phyloP scores from a whole-genome alignment of 1,140 invertebrate genomes.

The Aphelenchoides fujianensis region DNA sequence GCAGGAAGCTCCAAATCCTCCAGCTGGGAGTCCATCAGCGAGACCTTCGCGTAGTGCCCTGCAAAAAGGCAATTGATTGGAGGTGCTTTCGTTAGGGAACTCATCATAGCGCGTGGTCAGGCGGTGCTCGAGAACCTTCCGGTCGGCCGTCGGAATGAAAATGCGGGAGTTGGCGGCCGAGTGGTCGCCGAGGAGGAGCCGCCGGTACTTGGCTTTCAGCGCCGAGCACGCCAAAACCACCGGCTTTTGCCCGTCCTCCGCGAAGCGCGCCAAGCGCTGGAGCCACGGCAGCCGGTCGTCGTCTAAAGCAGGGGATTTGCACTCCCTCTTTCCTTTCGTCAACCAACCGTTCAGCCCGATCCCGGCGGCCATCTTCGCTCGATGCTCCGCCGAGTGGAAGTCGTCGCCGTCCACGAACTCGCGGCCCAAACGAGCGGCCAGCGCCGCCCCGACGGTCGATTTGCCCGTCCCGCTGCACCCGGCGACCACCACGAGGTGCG shows the following conservation, averaged over 20 bases:
- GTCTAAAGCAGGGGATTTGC: background rate
- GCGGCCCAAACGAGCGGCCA: constrained; percentile 2
- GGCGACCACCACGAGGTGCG: background rate
- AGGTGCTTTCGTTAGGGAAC: no score
- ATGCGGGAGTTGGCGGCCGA: background rate
- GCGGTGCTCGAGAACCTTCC: background rate
- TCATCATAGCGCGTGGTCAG: background rate
- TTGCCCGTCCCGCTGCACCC: background rate
- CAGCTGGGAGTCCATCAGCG: background rate
- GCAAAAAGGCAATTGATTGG: no score
- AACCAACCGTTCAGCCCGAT: constrained; percentile 3
- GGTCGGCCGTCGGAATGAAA: background rate
- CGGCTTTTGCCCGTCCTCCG: background rate
- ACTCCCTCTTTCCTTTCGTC: background rate
- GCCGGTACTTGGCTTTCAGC: background rate
- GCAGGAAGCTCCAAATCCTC: background rate
- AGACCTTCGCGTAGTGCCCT: constrained; percentile 4
- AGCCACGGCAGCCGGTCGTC: background rate
- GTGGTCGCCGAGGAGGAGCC: background rate
- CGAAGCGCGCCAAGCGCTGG: background rate
- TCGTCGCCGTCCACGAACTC: constrained; percentile 5
- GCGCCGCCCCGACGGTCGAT: background rate
- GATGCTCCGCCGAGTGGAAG: background rate
- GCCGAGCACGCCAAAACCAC: constrained; percentile 13
- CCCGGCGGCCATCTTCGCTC: constrained; percentile 9